Evolutionary conservation across 2,888 invertebrate species (phyloP).

Genomic region (Amblyjoppa proteus): DNA sequence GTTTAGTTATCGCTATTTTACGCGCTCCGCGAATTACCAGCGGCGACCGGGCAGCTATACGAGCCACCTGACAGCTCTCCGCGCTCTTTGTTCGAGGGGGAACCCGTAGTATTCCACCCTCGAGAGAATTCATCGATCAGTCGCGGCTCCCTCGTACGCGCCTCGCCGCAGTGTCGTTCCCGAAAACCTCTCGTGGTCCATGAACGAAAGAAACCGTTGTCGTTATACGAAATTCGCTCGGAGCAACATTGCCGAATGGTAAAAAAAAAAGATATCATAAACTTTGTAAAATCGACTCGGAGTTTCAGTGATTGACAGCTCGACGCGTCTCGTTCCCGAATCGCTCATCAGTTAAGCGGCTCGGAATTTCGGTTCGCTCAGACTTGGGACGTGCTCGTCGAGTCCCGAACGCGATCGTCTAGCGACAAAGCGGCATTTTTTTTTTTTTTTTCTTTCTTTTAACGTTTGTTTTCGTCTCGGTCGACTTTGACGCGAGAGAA

Average conservation of each 20-base stretch:
- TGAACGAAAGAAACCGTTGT: not conserved
- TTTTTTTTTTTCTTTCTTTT: not conserved
- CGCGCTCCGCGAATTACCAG: not conserved
- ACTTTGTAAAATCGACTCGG: not conserved
- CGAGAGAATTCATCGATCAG: conserved; percentile 52
- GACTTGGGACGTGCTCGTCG: conserved; percentile 64
- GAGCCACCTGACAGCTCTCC: conserved; percentile 63
- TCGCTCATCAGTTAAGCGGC: not conserved
- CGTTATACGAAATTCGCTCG: not conserved
- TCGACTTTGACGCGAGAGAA: not conserved
- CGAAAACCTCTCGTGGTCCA: conserved; percentile 27
- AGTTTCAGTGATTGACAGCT: conserved; percentile 1
- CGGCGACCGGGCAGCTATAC: conserved; percentile 19
- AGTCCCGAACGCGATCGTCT: conserved; percentile 49
- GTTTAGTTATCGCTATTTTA: not conserved
- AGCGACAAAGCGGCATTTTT: not conserved
- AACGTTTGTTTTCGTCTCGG: not conserved
- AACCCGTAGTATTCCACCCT: conserved; percentile 28
- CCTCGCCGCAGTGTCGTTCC: not conserved
- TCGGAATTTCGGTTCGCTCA: not conserved
- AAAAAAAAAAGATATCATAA: conserved; percentile 4
- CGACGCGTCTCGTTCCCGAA: not conserved
- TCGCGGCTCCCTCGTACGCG: not conserved
- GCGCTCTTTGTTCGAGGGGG: conserved; percentile 33
- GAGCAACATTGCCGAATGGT: conserved; percentile 12